Base-by-base conservation (phyloP, 2,888 invertebrate genomes). In the Diplazon laetatorius region DNA sequence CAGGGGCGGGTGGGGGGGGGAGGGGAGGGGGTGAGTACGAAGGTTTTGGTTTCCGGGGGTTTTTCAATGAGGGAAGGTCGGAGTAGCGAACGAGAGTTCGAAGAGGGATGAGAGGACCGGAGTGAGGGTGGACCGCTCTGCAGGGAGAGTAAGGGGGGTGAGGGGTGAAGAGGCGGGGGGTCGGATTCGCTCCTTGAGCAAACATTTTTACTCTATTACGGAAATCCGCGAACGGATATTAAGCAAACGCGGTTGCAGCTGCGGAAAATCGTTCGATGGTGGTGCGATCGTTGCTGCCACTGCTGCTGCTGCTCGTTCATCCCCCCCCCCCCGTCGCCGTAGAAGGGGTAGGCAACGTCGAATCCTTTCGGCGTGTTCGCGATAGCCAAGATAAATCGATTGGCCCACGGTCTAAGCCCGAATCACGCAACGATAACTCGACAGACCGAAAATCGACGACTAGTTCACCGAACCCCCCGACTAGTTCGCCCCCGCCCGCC, bases 191-290 rank as follows among this genome's bases (percentile, higher is more conserved):
- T 85, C 78, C 84, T 85, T 85, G 81, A 80, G 84, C 85, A 89
- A 89, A 90, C 88, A 89, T 89, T 90, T 90, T 89, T 88, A 87
- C 84, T 84, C 87, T 87, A 87, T 88, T 88, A 86, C 83, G 82
- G 69, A 84, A 85, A 87, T 85, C 84, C 84, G 84, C 84, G 83
- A 88, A 87, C 85, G 84, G 88, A 88, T 88, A 87, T 88, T 88
- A 86, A 85, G 87, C 82, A 85, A 86, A 87, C 86, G 70, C 65
- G 78, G 83, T 85, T 79, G 84, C 83, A 81, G 84, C 83, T 85
- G 85, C 82, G 73, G 81, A 83, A 84, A 86, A 85, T 84, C 83
- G 82, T 72, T 83, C 80, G 60, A 71, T 59, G 59, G 25, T 55
- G 65, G 48, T 68, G 22, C 50, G 44, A 39, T 10, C 14, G 44